Evolutionary conservation across 1,140 invertebrate genomes (phyloP), one percentile per base, ranked within the genome.

Genomic region (Chironomus tepperi): DNA sequence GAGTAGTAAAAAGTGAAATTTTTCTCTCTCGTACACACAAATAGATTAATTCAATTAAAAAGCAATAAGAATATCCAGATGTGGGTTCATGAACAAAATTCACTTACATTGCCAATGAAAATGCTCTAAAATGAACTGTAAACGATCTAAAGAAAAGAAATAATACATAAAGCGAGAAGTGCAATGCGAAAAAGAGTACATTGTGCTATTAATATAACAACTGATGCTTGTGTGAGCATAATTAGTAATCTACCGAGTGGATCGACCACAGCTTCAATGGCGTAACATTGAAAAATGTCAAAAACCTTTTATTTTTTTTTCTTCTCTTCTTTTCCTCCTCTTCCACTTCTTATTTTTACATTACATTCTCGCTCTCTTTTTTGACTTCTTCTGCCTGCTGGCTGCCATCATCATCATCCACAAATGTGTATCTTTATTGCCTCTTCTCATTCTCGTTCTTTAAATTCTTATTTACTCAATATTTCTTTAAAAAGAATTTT

Each of bases 241-340:
- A 57, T 57, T 57, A 57, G 47, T 57, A 57, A 57, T 57, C 47
- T 57, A 57, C n/a, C 47, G 47, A 57, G 47, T 57, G 47, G 12
- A 57, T 57, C 47, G 47, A 57, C 47, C 47, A 57, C 47, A 57
- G 47, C 47, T n/a, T 57, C 47, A 57, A 57, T 57, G 47, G 47
- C 19, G 65, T 70, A 70, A 21, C 65, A 70, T 70, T 70, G 65
- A 70, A 70, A 70, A 70, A 70, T 70, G 65, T 70, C 65, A 70
- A 70, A 70, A 70, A 70, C 65, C 65, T 70, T 70, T 67, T 67
- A 7, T 67, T 16, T 16, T 67, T 67, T 19, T 18, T 16, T 70
- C 19, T 70, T 18, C 65, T 57, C 65, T n/a, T n/a, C 18, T 70
- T 70, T 70, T 67, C 16, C n/a, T 18, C 9, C 18, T 18, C 65